These are phyloP conservation scores for Galaxias olidus DNA, from an alignment of 2,797 vertebrate genomes.

Conservation along the genomic window DNA sequence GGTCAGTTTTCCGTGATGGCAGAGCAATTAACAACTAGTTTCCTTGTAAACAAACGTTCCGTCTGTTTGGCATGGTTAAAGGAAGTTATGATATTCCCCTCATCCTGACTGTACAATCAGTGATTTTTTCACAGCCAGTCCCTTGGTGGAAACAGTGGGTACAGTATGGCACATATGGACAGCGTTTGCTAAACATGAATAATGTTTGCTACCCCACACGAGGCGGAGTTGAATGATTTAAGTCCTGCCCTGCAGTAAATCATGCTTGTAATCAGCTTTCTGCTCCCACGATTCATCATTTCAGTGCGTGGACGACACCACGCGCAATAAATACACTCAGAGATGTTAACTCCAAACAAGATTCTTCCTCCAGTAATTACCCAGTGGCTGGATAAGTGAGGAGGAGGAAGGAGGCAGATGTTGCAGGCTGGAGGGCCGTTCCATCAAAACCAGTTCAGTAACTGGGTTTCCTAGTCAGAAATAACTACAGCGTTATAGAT, in stretches of 20 bases:
- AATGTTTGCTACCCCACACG: conserved; percentile 93
- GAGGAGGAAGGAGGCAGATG: conserved; percentile 68
- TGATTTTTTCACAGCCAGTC: conserved; percentile 16
- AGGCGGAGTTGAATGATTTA: conserved; percentile 99
- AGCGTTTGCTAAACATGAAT: conserved; percentile 93
- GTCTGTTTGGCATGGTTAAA: too few relatives aligned
- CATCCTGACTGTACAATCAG: too few relatives aligned
- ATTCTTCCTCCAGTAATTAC: conserved; percentile 74
- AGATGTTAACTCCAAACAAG: conserved; percentile 72
- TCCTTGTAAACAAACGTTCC: too few relatives aligned
- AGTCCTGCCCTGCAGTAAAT: conserved; percentile 98
- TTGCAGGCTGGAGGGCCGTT: conserved; percentile 84
- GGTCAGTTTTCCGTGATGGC: too few relatives aligned
- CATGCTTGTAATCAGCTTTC: conserved; percentile 99
- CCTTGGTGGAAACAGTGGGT: conserved; percentile 40
- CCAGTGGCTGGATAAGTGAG: conserved; percentile 63
- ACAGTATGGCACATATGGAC: conserved; percentile 70
- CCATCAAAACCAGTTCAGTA: conserved; percentile 82
- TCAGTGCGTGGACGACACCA: conserved; percentile 74
- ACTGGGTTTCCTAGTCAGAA: conserved; percentile 66
- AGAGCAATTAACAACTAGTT: too few relatives aligned
- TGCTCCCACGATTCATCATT: conserved; percentile 98
- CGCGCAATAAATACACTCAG: conserved; percentile 77
- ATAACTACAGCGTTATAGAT: conserved; percentile 58
- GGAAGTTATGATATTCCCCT: too few relatives aligned